Percentiles rank a stretch among this genome's conserved stretches.
Conservation (phyloP, 1,140 invertebrate species). For the Panagrolaimus sp. region DNA sequence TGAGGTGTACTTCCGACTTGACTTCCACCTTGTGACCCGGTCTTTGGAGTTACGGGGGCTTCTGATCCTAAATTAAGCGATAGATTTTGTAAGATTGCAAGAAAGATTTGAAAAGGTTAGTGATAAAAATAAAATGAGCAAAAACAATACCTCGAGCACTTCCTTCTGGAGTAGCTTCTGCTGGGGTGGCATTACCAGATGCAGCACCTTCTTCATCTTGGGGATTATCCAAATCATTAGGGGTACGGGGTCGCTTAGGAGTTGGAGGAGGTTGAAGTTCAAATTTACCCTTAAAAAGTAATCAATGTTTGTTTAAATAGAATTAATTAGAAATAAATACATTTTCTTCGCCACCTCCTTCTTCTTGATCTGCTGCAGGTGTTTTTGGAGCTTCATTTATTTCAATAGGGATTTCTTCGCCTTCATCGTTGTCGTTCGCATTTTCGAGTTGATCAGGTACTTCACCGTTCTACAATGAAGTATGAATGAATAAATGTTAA, state of each 20-base stretch:
- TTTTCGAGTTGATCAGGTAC: constrained; percentile 37
- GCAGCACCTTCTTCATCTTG: constrained; percentile 24
- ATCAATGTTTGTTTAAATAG: too few species aligned
- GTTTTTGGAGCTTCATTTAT: constrained; percentile 31
- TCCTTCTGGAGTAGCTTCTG: constrained; percentile 8
- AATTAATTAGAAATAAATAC: neutral
- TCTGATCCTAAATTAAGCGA: neutral
- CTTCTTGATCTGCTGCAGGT: constrained; percentile 33
- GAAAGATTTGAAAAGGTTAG: too few species aligned
- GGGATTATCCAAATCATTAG: constrained; percentile 53
- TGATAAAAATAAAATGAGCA: too few species aligned
- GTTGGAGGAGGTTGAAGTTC: constrained; percentile 52
- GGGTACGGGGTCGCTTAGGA: constrained; percentile 55
- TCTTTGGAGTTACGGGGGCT: constrained; percentile 26
- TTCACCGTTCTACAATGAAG: neutral
- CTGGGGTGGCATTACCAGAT: constrained; percentile 6
- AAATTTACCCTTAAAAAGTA: constrained; percentile 28
- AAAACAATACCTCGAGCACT: constrained; percentile 6
- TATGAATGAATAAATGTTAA: too few species aligned
- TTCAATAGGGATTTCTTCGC: neutral
- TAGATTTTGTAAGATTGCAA: too few species aligned
- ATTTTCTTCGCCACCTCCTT: constrained; percentile 32
- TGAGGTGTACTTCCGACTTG: neutral
- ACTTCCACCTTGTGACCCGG: constrained; percentile 21
- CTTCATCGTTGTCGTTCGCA: constrained; percentile 12